These are phyloP conservation scores for Cerastoderma edule DNA, from an alignment of 2,888 invertebrate species.

Conservation along the genomic window DNA sequence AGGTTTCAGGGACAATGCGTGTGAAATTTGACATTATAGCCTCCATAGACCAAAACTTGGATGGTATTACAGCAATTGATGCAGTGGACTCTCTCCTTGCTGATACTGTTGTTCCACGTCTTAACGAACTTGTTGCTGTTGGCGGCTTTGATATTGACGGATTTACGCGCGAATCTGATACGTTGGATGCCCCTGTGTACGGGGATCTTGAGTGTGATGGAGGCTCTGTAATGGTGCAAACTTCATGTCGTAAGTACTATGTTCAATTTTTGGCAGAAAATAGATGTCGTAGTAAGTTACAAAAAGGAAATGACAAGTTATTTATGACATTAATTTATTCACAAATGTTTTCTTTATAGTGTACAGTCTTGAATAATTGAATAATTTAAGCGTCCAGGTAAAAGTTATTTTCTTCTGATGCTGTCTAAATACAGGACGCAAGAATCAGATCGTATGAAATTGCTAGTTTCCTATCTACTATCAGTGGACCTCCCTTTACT, in stretches of 20 bases:
- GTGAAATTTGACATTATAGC: neutral
- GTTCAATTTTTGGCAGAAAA: neutral
- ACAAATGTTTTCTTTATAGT: too few relatives aligned
- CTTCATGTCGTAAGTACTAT: constrained; percentile 37
- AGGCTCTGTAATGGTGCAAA: constrained; percentile 21
- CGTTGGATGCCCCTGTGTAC: constrained; percentile 12
- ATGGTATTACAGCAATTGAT: neutral
- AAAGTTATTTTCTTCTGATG: too few relatives aligned
- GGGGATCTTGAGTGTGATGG: constrained; percentile 30
- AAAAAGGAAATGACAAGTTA: too few relatives aligned
- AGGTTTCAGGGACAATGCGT: neutral
- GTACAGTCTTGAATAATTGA: too few relatives aligned
- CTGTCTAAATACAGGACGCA: too few relatives aligned
- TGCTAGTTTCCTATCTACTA: too few relatives aligned
- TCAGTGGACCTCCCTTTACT: too few relatives aligned
- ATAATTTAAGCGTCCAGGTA: too few relatives aligned
- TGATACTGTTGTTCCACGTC: neutral
- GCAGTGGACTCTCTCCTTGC: neutral
- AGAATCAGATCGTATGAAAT: neutral
- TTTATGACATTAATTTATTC: too few relatives aligned
- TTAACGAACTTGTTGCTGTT: constrained; percentile 23
- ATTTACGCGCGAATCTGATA: constrained; percentile 10
- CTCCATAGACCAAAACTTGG: neutral
- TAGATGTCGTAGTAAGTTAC: too few relatives aligned
- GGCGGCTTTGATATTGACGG: constrained; percentile 28